Conservation (phyloP, 2,888 invertebrate genomes). For the Selenia dentaria region DNA sequence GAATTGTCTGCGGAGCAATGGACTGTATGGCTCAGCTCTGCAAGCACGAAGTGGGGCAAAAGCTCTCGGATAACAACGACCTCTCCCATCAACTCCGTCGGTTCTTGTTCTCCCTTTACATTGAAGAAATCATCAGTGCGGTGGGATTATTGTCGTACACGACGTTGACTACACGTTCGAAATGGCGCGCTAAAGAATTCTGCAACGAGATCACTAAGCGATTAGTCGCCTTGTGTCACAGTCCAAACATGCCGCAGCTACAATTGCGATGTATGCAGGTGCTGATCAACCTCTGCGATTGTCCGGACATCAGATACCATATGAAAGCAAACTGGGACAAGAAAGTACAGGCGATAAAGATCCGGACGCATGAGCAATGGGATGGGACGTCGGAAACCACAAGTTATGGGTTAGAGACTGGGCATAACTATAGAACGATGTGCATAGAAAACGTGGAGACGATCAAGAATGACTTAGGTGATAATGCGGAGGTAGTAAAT, state of each 20-base stretch:
- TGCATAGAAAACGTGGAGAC: conserved; percentile 63
- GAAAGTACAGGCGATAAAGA: conserved; percentile 44
- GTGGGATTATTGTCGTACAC: conserved; percentile 61
- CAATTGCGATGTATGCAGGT: conserved; percentile 65
- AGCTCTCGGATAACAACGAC: conserved; percentile 64
- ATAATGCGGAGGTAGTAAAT: conserved; percentile 55
- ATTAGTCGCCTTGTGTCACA: conserved; percentile 50
- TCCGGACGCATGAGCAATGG: conserved; percentile 65
- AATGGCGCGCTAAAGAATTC: conserved; percentile 71
- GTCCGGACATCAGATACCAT: conserved; percentile 64
- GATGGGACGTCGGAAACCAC: conserved; percentile 63
- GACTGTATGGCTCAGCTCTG: conserved; percentile 69
- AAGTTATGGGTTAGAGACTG: conserved; percentile 56
- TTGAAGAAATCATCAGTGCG: conserved; percentile 58
- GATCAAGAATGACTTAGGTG: conserved; percentile 62
- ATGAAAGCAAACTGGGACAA: conserved; percentile 55
- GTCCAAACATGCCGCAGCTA: conserved; percentile 54
- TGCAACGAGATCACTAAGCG: conserved; percentile 50
- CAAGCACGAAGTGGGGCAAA: conserved; percentile 63
- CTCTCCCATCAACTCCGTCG: conserved; percentile 48
- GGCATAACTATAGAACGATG: conserved; percentile 68
- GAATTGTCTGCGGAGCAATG: conserved; percentile 60
- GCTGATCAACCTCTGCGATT: conserved; percentile 70
- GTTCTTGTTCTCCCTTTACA: conserved; percentile 41
- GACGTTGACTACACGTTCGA: conserved; percentile 64